Conservation (phyloP, 1,140 invertebrate species). For the Drosophila kohkoa region DNA sequence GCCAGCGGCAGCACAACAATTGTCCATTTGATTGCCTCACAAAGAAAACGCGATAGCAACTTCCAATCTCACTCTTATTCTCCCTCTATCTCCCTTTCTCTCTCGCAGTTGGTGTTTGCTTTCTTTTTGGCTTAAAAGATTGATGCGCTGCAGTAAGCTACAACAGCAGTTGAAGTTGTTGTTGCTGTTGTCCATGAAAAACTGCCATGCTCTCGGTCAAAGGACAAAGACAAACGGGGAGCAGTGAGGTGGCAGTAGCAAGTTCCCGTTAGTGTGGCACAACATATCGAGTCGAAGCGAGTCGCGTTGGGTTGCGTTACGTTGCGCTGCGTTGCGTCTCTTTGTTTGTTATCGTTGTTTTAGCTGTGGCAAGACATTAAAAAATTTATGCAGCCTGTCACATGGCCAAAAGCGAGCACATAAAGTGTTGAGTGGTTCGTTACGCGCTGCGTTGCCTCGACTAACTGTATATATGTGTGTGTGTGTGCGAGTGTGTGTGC, state of each 20-base stretch:
- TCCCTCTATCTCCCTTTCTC: neutral
- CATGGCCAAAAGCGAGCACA: constrained; percentile 15
- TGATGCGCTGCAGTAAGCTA: constrained; percentile 72
- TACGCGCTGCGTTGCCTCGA: constrained; percentile 40
- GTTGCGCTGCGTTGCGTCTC: neutral
- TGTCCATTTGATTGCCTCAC: constrained; percentile 14
- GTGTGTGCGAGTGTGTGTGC: constrained; percentile 7
- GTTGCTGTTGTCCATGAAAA: constrained; percentile 53
- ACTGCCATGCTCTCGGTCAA: constrained; percentile 35
- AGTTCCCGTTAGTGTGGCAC: constrained; percentile 54
- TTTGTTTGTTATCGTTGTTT: constrained; percentile 2
- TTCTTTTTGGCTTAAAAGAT: constrained; percentile 42
- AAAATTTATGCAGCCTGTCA: constrained; percentile 68
- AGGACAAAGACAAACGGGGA: constrained; percentile 40
- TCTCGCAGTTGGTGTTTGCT: no score
- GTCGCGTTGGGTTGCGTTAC: neutral
- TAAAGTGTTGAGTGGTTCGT: constrained; percentile 58
- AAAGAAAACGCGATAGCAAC: neutral
- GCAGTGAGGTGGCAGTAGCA: neutral
- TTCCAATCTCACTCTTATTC: neutral
- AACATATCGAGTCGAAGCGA: constrained; percentile 41
- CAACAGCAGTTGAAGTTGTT: constrained; percentile 45
- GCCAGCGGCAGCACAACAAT: constrained; percentile 19
- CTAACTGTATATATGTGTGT: neutral
- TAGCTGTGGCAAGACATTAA: constrained; percentile 59